These are phyloP conservation scores for Lasioglossum figueresi DNA, from an alignment of 2,888 invertebrate genomes.

Conservation along the genomic window DNA sequence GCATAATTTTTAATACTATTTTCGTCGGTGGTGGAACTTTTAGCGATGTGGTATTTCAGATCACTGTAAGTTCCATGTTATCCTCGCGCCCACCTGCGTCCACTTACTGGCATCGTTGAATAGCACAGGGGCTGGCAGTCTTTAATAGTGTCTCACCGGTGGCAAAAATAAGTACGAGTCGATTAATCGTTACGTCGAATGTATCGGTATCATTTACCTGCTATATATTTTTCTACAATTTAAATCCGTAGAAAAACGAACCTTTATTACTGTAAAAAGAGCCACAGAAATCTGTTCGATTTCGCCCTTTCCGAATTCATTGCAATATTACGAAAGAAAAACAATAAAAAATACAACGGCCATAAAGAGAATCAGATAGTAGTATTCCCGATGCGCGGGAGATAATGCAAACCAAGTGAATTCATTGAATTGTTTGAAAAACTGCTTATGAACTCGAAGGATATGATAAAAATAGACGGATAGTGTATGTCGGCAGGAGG, in stretches of 20 bases:
- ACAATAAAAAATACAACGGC: background rate
- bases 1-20: too few relatives aligned
- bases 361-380: background rate
- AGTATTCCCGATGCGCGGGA: background rate
- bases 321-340: background rate
- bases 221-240: background rate
- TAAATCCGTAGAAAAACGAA: background rate
- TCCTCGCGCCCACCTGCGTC: too few relatives aligned
- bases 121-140: too few relatives aligned
- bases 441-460: constrained; percentile 20
- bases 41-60: too few relatives aligned
- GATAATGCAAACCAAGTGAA: constrained; percentile 1
- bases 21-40: too few relatives aligned
- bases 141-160: too few relatives aligned
- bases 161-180: too few relatives aligned
- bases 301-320: background rate
- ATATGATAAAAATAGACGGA: constrained; percentile 30
- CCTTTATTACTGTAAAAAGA: background rate
- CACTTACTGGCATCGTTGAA: too few relatives aligned
- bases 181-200: too few relatives aligned
- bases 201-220: too few relatives aligned
- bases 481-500: constrained; percentile 37
- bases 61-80: too few relatives aligned
- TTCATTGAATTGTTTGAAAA: constrained; percentile 33
- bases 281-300: background rate